A percentile compares a stretch with the other conserved stretches of the same genome.
phyloP scores from a whole-genome alignment of 1,140 invertebrate species.

The Galendromus occidentalis region DNA sequence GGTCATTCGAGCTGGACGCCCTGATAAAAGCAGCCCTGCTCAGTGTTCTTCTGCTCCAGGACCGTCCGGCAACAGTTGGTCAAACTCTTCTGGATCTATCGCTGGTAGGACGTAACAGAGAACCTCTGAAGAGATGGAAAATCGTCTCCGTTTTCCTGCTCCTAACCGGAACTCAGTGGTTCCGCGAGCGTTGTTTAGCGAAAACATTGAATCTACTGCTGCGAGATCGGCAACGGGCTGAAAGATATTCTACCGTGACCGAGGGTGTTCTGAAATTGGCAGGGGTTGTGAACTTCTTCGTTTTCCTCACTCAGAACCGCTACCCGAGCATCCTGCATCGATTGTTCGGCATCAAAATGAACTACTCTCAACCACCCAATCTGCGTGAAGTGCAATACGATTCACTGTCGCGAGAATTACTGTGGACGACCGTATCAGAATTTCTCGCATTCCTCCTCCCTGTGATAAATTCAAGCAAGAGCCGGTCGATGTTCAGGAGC shows the following conservation, averaged over 20 bases:
- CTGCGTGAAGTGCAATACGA: neutral
- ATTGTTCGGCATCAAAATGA: neutral
- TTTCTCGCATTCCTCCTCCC: neutral
- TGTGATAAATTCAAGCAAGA: neutral
- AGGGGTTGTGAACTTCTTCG: neutral
- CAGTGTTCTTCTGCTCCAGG: neutral
- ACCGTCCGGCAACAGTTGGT: neutral
- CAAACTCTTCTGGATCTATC: neutral
- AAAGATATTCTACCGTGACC: neutral
- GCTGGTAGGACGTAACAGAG: neutral
- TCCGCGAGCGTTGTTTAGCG: neutral
- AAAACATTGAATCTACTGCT: neutral
- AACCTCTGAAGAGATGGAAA: slow-evolving; percentile 3
- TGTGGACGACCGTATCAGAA: neutral
- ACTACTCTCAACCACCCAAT: neutral
- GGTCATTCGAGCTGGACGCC: neutral
- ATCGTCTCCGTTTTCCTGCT: neutral
- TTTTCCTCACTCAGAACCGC: neutral
- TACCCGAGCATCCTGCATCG: neutral
- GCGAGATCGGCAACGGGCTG: neutral
- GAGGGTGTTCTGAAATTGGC: neutral
- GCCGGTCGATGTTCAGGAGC: neutral
- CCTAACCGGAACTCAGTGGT: neutral
- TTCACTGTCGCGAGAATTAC: neutral
- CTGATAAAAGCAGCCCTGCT: neutral